Conservation (phyloP, 2,113 vertebrate genomes). For the Talpa occidentalis region DNA sequence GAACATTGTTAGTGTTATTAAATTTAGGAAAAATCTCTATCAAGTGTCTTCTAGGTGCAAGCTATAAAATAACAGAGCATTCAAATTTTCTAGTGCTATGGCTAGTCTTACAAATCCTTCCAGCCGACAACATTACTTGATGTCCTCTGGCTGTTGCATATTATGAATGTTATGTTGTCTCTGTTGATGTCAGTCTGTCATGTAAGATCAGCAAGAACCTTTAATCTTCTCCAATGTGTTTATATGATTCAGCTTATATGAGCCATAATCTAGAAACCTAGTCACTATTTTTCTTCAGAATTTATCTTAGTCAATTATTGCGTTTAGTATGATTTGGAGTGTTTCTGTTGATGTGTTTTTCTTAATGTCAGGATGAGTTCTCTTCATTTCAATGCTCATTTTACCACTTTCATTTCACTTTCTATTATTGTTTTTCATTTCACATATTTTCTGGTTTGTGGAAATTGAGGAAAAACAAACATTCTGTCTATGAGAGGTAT, state of each 20-base stretch:
- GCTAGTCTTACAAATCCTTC: background rate
- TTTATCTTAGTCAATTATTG: background rate
- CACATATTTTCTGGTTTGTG: background rate
- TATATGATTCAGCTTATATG: background rate
- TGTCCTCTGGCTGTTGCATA: background rate
- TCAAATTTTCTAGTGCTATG: background rate
- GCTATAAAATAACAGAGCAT: background rate
- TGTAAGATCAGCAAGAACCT: background rate
- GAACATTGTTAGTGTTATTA: background rate
- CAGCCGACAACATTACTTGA: background rate
- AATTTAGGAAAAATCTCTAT: background rate
- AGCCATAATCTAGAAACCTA: background rate
- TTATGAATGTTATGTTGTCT: background rate
- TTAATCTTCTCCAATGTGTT: background rate
- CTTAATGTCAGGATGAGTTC: background rate
- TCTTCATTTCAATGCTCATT: background rate
- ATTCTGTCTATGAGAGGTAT: background rate
- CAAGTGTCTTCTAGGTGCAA: background rate
- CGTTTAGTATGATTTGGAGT: background rate
- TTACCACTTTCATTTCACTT: background rate
- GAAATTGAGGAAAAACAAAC: background rate
- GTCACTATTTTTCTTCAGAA: background rate
- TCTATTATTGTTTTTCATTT: constrained; percentile 1
- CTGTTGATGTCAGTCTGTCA: background rate
- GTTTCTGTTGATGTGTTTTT: background rate